Evolutionary conservation across 2,888 invertebrate genomes (phyloP).

Genomic region (Trissolcus brochymenae): DNA sequence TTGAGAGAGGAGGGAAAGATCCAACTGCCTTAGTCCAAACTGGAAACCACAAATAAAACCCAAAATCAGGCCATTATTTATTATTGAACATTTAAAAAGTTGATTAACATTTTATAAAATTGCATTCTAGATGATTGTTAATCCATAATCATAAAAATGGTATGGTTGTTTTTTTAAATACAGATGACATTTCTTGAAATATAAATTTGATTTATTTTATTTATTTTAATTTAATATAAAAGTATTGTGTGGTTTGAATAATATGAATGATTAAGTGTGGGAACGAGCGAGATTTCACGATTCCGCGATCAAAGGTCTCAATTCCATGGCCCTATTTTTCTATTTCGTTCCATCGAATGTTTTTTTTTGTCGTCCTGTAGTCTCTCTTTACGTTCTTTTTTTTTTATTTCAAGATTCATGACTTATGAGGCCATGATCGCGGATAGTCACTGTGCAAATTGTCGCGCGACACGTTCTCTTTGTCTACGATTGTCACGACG

Average conservation of each 20-base stretch:
- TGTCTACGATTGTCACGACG: conserved; percentile 46
- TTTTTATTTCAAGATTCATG: conserved; percentile 8
- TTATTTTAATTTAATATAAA: conserved; percentile 1
- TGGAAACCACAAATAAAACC: conserved; percentile 77
- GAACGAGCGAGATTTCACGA: too few species aligned
- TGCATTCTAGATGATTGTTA: too few species aligned
- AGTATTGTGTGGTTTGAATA: neutral
- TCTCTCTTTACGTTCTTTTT: neutral
- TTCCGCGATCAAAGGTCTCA: too few species aligned
- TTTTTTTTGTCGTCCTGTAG: neutral
- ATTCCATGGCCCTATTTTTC: too few species aligned
- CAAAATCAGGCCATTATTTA: neutral
- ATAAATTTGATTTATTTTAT: neutral
- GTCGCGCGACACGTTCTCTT: conserved; percentile 40
- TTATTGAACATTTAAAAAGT: too few species aligned
- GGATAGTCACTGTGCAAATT: conserved; percentile 31
- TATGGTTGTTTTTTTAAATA: too few species aligned
- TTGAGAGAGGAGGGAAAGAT: conserved; percentile 91
- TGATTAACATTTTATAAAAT: too few species aligned
- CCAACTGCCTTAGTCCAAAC: conserved; percentile 92
- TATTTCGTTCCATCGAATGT: too few species aligned
- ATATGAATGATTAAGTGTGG: too few species aligned
- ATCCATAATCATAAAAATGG: too few species aligned
- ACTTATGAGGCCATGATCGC: conserved; percentile 28
- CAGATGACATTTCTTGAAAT: too few species aligned